Conservation (phyloP, 2,888 invertebrate genomes). For the Petrolisthes cinctipes region DNA sequence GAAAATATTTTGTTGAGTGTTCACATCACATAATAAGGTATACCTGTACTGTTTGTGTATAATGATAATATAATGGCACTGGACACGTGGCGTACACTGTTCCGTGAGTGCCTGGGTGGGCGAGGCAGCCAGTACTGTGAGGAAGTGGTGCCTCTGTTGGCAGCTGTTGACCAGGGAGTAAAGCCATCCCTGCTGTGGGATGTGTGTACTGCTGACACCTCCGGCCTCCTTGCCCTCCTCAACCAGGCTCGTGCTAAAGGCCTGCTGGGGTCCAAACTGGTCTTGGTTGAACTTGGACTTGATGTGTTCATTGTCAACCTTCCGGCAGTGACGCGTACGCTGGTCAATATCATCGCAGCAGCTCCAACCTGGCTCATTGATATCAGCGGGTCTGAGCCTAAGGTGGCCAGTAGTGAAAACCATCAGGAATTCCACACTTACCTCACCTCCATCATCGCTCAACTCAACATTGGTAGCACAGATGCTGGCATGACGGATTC, state of each 20-base stretch:
- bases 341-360: slow-evolving; percentile 36
- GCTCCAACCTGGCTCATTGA: slow-evolving; percentile 62
- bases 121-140: slow-evolving; percentile 58
- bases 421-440: slow-evolving; percentile 54
- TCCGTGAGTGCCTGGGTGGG: slow-evolving; percentile 52
- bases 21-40: neutral
- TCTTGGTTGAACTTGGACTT: slow-evolving; percentile 55
- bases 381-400: slow-evolving; percentile 52
- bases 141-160: slow-evolving; percentile 52
- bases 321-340: slow-evolving; percentile 43
- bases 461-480: slow-evolving; percentile 41
- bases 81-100: slow-evolving; percentile 57
- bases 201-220: slow-evolving; percentile 57
- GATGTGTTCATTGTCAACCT: slow-evolving; percentile 64
- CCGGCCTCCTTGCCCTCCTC: slow-evolving; percentile 52
- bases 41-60: neutral
- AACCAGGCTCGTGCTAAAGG: slow-evolving; percentile 45
- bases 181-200: slow-evolving; percentile 65
- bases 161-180: slow-evolving; percentile 64
- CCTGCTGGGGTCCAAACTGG: slow-evolving; percentile 48
- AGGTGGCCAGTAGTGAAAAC: slow-evolving; percentile 44
- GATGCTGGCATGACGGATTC: slow-evolving; percentile 6
- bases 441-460: slow-evolving; percentile 54
- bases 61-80: slow-evolving; percentile 22
- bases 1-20: neutral